A percentile compares a stretch with the other conserved stretches of the same genome.
These are phyloP conservation scores for Spicauda simplicius DNA, from an alignment of 2,888 invertebrate species.

Conservation along the genomic window DNA sequence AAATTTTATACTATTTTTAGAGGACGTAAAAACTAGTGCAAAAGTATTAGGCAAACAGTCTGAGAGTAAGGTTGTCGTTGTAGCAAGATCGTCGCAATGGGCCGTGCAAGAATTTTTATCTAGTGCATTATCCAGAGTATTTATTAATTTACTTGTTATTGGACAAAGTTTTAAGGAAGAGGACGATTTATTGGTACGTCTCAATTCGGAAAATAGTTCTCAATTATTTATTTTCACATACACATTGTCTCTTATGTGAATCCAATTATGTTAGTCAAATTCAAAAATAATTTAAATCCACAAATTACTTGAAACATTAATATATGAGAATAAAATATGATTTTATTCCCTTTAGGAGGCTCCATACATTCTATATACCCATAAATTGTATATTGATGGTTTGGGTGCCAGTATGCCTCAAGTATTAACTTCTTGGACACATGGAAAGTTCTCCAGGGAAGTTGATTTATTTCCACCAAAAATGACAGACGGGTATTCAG, in stretches of 20 bases:
- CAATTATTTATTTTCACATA: no score
- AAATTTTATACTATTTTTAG: slow-evolving; percentile 88
- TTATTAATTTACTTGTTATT: slow-evolving; percentile 89
- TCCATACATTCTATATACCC: slow-evolving; percentile 90
- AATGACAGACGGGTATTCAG: slow-evolving; percentile 88
- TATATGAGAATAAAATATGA: background rate
- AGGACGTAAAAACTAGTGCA: slow-evolving; percentile 85
- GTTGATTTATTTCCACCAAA: slow-evolving; percentile 89
- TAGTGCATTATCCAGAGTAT: slow-evolving; percentile 85
- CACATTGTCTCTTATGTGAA: background rate
- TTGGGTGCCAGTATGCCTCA: slow-evolving; percentile 88
- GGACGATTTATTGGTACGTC: slow-evolving; percentile 72
- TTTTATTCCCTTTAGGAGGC: slow-evolving; percentile 78
- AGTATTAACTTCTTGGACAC: slow-evolving; percentile 89
- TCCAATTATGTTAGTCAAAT: background rate
- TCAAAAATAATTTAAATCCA: no score
- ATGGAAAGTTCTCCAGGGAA: slow-evolving; percentile 85
- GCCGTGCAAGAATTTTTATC: slow-evolving; percentile 89
- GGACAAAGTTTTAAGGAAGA: slow-evolving; percentile 86
- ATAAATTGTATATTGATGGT: slow-evolving; percentile 89
- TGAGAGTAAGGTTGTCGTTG: slow-evolving; percentile 86
- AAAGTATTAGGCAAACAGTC: slow-evolving; percentile 86
- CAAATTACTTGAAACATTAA: no score
- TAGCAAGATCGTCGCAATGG: slow-evolving; percentile 90
- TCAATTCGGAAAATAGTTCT: background rate